Evolutionary conservation across 2,797 vertebrate species (phyloP).

Genomic region (Tragelaphus eurycerus): DNA sequence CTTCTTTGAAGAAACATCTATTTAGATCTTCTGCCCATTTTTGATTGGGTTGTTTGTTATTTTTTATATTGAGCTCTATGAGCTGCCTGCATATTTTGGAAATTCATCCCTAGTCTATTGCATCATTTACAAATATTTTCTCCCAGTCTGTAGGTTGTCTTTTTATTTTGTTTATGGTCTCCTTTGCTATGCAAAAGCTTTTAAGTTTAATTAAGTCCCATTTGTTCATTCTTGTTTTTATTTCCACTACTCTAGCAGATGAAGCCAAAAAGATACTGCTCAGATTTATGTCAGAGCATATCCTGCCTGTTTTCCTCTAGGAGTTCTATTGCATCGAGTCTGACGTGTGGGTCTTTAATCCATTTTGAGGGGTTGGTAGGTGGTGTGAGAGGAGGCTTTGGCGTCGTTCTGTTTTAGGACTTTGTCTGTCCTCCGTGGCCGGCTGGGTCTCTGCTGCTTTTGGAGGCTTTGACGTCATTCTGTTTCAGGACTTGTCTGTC

Average conservation of each 20-base stretch:
- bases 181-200: neutral
- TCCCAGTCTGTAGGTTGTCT: neutral
- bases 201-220: neutral
- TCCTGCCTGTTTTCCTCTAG: neutral
- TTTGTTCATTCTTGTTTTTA: neutral
- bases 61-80: neutral
- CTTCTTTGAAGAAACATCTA: neutral
- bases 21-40: neutral
- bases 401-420: accelerated
- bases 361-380: neutral
- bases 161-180: neutral
- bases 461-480: no score
- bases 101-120: neutral
- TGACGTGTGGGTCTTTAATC: neutral
- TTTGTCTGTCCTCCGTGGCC: neutral
- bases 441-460: neutral
- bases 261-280: neutral
- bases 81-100: neutral
- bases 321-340: accelerated
- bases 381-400: neutral
- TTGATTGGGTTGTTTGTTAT: neutral
- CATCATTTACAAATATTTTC: neutral
- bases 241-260: neutral
- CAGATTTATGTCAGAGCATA: neutral
- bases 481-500: no score